Conservation (phyloP, 2,113 vertebrate genomes). For the Neodontobutis hainanensis region DNA sequence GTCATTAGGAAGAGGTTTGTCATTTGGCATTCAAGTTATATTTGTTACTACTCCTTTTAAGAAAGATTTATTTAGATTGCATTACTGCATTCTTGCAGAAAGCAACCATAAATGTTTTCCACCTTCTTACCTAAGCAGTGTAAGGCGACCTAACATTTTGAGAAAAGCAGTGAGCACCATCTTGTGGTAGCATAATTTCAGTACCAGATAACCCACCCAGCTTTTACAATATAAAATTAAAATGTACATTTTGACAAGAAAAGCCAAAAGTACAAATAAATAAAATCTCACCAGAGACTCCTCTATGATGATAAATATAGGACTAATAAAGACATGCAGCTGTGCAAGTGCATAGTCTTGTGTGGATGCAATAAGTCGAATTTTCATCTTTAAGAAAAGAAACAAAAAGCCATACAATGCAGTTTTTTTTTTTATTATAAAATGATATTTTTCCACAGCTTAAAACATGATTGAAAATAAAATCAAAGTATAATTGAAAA, state of each 20-base stretch:
- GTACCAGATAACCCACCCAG: no score
- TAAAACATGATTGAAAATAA: constrained; percentile 62
- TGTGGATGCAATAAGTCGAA: no score
- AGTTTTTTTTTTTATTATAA: constrained; percentile 7
- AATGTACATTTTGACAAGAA: no score
- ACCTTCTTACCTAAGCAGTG: background rate
- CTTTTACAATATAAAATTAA: no score
- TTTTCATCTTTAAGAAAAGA: background rate
- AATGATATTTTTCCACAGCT: constrained; percentile 62
- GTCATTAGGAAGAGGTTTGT: background rate
- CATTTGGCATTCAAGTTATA: background rate
- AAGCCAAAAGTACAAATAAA: no score
- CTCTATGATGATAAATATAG: no score
- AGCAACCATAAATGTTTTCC: constrained; percentile 18
- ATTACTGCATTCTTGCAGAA: background rate
- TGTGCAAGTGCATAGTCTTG: no score
- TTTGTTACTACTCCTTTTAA: background rate
- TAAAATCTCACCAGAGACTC: no score
- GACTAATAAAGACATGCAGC: no score
- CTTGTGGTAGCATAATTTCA: constrained; percentile 32
- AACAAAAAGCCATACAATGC: background rate
- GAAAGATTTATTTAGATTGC: background rate
- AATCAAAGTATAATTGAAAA: constrained; percentile 59
- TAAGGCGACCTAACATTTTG: background rate
- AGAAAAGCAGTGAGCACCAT: constrained; percentile 29